phyloP scores from a whole-genome alignment of 2,888 invertebrate genomes.

The Cheilosia scutellata region DNA sequence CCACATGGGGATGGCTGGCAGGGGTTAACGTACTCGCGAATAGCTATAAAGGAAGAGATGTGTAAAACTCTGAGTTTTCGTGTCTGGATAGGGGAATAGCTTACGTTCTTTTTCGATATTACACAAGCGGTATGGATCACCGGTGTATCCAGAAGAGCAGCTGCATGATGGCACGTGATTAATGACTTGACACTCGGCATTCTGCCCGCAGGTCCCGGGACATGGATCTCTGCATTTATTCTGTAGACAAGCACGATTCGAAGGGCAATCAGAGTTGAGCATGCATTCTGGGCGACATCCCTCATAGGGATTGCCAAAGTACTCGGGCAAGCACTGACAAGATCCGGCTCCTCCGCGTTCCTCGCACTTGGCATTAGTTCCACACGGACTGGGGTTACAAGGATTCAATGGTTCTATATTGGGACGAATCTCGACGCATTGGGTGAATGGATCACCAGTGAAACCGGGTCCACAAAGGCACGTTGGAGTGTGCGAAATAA shows the following conservation, averaged over 20 bases:
- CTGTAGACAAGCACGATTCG: conserved; percentile 88
- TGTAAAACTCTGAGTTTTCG: conserved; percentile 49
- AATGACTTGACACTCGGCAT: conserved; percentile 88
- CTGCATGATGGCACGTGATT: conserved; percentile 88
- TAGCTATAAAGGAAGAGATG: conserved; percentile 81
- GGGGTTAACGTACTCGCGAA: conserved; percentile 85
- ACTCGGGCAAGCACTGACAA: conserved; percentile 89
- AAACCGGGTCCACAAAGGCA: conserved; percentile 86
- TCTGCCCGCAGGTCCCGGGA: conserved; percentile 87
- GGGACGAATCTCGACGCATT: conserved; percentile 83
- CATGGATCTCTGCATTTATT: conserved; percentile 88
- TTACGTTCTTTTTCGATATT: conserved; percentile 85
- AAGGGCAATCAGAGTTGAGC: conserved; percentile 88
- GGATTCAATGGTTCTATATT: conserved; percentile 83
- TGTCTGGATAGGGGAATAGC: conserved; percentile 79
- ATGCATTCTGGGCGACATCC: conserved; percentile 89
- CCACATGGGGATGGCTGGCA: conserved; percentile 93
- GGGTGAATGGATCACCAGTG: conserved; percentile 87
- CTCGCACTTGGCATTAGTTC: conserved; percentile 89
- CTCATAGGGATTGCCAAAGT: conserved; percentile 91
- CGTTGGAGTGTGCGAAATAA: conserved; percentile 86
- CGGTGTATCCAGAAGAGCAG: conserved; percentile 86
- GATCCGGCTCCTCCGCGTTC: conserved; percentile 90
- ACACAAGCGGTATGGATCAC: conserved; percentile 89
- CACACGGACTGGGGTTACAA: conserved; percentile 86